Conservation (phyloP, 2,888 invertebrate species). For the Pyrocoelia pectoralis region DNA sequence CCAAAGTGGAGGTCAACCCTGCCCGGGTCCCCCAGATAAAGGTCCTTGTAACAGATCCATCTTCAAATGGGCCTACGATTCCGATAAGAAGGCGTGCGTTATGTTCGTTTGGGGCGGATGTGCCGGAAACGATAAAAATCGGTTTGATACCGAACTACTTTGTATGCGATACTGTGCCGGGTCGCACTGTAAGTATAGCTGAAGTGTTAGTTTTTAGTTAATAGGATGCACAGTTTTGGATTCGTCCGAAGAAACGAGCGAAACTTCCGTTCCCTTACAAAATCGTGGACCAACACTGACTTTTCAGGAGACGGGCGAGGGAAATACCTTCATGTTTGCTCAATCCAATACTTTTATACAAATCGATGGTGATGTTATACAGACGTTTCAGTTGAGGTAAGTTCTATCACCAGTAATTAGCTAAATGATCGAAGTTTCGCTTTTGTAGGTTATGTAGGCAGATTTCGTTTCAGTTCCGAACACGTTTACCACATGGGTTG, state of each 20-base stretch:
- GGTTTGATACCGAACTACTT: conserved; percentile 72
- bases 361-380: conserved; percentile 88
- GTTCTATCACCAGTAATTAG: conserved; percentile 31
- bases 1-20: conserved; percentile 48
- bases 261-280: conserved; percentile 71
- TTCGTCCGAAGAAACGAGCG: conserved; percentile 19
- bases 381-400: conserved; percentile 88
- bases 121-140: conserved; percentile 71
- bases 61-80: conserved; percentile 74
- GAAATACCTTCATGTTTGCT: conserved; percentile 91
- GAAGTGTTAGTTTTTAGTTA: neutral
- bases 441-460: conserved; percentile 79
- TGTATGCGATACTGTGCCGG: conserved; percentile 69
- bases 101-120: conserved; percentile 76
- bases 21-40: conserved; percentile 61
- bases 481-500: conserved; percentile 85
- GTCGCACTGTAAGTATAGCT: conserved; percentile 24
- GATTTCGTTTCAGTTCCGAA: conserved; percentile 89
- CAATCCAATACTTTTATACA: conserved; percentile 91
- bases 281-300: conserved; percentile 81
- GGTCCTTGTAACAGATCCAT: conserved; percentile 71
- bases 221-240: conserved; percentile 15
- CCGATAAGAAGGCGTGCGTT: conserved; percentile 65
- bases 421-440: neutral
- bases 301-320: conserved; percentile 84